Percentiles rank a stretch among this genome's conserved stretches.
These are phyloP conservation scores for Cavia aperea DNA, from an alignment of 2,113 vertebrate species.

Conservation along the genomic window DNA sequence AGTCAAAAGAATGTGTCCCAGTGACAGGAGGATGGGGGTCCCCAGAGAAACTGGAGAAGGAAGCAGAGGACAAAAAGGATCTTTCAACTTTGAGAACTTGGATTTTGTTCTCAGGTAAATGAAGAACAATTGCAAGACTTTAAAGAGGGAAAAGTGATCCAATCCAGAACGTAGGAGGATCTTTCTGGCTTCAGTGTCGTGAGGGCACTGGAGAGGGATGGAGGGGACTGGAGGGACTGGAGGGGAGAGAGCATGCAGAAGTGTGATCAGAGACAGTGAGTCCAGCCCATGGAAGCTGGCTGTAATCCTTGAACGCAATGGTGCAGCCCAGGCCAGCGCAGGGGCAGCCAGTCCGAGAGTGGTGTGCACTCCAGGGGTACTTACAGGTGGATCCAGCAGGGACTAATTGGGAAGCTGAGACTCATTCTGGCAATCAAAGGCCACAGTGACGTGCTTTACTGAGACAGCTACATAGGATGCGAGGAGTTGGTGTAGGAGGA, in stretches of 20 bases:
- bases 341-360: not conserved
- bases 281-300: not conserved
- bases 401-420: not conserved
- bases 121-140: not conserved
- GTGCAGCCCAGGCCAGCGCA: not conserved
- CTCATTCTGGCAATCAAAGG: not conserved
- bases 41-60: not conserved
- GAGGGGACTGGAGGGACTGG: not conserved
- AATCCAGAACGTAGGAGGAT: not conserved
- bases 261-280: not conserved
- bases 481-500: not conserved
- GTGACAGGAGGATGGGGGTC: not conserved
- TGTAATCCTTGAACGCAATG: too few relatives aligned
- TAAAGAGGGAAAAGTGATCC: not conserved
- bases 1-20: not conserved
- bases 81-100: not conserved
- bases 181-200: not conserved
- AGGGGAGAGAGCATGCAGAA: not conserved
- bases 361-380: not conserved
- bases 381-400: not conserved
- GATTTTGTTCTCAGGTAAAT: not conserved
- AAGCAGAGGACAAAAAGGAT: not conserved
- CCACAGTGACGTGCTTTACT: not conserved
- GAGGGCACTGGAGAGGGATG: not conserved
- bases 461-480: fast-evolving